A percentile compares a stretch with the other conserved stretches of the same genome.
These are phyloP conservation scores for Diorhabda elongata DNA, from an alignment of 1,140 invertebrate species.

Conservation along the genomic window DNA sequence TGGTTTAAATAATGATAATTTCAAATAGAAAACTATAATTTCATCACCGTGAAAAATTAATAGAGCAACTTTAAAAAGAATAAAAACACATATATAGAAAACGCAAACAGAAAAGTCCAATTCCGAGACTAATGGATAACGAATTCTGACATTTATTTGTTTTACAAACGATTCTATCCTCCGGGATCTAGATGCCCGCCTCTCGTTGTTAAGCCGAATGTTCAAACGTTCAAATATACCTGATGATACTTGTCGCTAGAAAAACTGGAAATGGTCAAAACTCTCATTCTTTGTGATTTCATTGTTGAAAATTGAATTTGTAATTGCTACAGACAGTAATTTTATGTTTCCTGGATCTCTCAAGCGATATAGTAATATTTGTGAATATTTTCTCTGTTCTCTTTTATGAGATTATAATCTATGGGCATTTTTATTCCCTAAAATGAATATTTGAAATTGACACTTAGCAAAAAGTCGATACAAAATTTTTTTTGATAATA, in stretches of 20 bases:
- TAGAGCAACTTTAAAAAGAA: not conserved
- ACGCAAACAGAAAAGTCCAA: not conserved
- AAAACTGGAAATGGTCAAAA: not conserved
- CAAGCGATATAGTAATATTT: not conserved
- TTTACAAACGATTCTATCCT: constrained; percentile 2
- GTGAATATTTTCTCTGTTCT: too few relatives aligned
- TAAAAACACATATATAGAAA: not conserved
- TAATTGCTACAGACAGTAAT: not conserved
- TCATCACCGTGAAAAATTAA: not conserved
- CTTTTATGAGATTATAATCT: too few relatives aligned
- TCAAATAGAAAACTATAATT: too few relatives aligned
- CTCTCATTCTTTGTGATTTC: not conserved
- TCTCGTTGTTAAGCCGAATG: not conserved
- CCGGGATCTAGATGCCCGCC: not conserved
- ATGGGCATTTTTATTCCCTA: too few relatives aligned
- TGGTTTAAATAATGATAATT: too few relatives aligned
- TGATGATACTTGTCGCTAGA: not conserved
- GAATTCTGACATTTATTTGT: not conserved
- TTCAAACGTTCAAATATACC: constrained; percentile 2
- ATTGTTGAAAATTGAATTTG: not conserved
- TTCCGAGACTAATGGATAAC: not conserved
- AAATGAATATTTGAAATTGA: too few relatives aligned
- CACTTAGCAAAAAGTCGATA: too few relatives aligned
- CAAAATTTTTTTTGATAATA: too few relatives aligned
- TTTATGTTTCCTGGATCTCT: not conserved